phyloP scores from a whole-genome alignment of 1,140 invertebrate genomes.

The Coptotermes formosanus region DNA sequence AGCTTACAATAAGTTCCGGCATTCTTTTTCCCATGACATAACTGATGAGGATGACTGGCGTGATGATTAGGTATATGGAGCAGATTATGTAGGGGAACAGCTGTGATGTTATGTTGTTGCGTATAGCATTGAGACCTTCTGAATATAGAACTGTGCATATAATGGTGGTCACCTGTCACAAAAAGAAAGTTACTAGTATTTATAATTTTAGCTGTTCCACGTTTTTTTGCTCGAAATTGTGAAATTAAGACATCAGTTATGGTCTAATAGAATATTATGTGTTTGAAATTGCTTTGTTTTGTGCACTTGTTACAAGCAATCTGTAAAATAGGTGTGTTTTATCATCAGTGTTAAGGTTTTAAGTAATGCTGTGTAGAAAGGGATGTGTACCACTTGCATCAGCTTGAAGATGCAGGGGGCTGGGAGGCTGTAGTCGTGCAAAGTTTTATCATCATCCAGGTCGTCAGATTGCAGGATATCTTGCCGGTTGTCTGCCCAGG shows the following conservation, averaged over 20 bases:
- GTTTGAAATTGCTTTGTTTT: too few species aligned
- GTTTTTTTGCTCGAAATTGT: too few species aligned
- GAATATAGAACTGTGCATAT: conserved; percentile 15
- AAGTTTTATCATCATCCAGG: neutral
- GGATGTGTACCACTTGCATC: neutral
- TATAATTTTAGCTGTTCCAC: too few species aligned
- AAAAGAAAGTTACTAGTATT: neutral
- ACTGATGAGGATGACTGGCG: conserved; percentile 27
- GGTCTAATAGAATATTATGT: too few species aligned
- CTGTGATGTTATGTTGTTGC: conserved; percentile 15
- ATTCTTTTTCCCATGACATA: conserved; percentile 31
- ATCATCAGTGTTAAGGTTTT: too few species aligned
- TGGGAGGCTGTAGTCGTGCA: neutral
- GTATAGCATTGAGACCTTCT: neutral
- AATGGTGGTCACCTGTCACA: neutral
- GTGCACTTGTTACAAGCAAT: too few species aligned
- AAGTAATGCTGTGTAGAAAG: neutral
- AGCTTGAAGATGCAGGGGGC: neutral
- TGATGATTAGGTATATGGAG: conserved; percentile 30
- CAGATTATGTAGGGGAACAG: conserved; percentile 31
- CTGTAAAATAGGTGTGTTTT: too few species aligned
- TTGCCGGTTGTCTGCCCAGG: neutral
- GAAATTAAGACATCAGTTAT: too few species aligned
- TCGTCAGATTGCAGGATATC: neutral
- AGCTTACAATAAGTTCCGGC: conserved; percentile 27